phyloP scores from a whole-genome alignment of 2,797 vertebrate species.

The Muscicapa comitata region DNA sequence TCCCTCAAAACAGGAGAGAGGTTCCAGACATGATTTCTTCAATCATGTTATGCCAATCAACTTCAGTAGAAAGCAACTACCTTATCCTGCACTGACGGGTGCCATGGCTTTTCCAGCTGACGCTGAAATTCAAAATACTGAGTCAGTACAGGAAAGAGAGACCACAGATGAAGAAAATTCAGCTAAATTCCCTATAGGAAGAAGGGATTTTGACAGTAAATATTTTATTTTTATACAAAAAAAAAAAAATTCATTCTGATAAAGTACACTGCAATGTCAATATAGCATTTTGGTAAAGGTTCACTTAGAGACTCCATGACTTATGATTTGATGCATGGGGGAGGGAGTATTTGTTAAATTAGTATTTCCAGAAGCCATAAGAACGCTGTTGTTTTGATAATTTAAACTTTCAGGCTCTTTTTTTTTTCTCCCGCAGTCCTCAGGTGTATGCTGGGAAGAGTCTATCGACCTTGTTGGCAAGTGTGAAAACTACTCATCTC shows the following conservation, averaged over 20 bases:
- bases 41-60: constrained; percentile 65
- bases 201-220: constrained; percentile 87
- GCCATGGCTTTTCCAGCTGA: constrained; percentile 68
- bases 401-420: background rate
- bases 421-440: constrained; percentile 77
- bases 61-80: constrained; percentile 57
- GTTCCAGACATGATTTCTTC: constrained; percentile 62
- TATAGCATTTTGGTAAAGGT: background rate
- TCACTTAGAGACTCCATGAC: background rate
- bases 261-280: background rate
- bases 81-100: constrained; percentile 73
- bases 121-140: constrained; percentile 65
- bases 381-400: background rate
- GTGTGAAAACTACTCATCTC: constrained; percentile 61
- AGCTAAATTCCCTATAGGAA: constrained; percentile 77
- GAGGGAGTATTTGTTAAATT: background rate
- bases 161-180: constrained; percentile 75
- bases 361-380: background rate
- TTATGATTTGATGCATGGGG: background rate
- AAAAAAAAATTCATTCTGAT: background rate
- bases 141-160: constrained; percentile 80
- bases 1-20: constrained; percentile 64
- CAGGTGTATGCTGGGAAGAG: constrained; percentile 95
- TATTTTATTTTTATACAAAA: background rate
- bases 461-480: constrained; percentile 94